Evolutionary conservation across 2,113 vertebrate genomes (phyloP).

Genomic region (Vimba vimba): DNA sequence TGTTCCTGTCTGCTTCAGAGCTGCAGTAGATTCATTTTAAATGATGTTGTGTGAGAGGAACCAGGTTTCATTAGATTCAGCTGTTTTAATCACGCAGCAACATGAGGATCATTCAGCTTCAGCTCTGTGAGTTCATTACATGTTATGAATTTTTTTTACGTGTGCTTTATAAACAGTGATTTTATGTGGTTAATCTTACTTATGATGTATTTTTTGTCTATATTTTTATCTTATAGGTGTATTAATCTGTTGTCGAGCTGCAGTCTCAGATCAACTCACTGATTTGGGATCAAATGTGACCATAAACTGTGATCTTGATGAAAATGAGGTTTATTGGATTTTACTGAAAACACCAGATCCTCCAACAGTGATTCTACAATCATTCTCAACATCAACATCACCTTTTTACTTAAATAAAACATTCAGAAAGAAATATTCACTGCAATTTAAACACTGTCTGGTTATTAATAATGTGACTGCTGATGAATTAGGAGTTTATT

Average conservation of each 20-base stretch:
- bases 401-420: no score
- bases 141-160: background rate
- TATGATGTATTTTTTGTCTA: background rate
- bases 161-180: background rate
- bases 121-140: background rate
- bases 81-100: background rate
- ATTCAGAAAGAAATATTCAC: background rate
- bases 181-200: background rate
- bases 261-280: background rate
- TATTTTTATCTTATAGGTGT: background rate
- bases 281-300: constrained; percentile 5
- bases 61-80: background rate
- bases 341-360: background rate
- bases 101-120: background rate
- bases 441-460: background rate
- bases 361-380: no score
- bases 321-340: constrained; percentile 20
- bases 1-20: background rate
- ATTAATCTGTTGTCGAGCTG: background rate
- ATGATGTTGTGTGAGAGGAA: no score
- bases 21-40: background rate
- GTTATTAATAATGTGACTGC: constrained; percentile 4
- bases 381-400: accelerated
- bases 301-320: constrained; percentile 33
- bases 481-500: constrained; percentile 31